Percentiles rank a stretch among this genome's conserved stretches.
These are phyloP conservation scores for Masticophis lateralis DNA, from an alignment of 2,797 vertebrate genomes.

Conservation along the genomic window DNA sequence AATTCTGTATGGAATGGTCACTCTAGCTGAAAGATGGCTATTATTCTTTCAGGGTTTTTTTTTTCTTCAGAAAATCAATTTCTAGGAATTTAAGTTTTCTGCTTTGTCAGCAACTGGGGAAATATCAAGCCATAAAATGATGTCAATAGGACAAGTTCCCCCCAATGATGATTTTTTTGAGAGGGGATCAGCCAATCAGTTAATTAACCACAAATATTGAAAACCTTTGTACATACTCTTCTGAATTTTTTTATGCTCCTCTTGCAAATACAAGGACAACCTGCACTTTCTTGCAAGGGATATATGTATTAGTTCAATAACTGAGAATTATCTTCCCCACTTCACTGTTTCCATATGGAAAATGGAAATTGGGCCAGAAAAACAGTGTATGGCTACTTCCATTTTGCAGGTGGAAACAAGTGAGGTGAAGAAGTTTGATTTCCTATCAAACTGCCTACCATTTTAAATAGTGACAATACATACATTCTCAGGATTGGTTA, in stretches of 20 bases:
- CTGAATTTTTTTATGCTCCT: background rate
- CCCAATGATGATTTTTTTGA: background rate
- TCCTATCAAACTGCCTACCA: background rate
- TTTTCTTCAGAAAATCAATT: background rate
- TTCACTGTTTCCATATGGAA: conserved; percentile 29
- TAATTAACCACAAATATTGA: background rate
- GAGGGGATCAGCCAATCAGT: background rate
- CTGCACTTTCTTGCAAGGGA: background rate
- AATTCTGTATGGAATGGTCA: background rate
- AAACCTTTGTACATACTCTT: background rate
- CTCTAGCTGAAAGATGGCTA: background rate
- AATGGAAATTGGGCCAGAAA: conserved; percentile 26
- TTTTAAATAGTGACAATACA: conserved; percentile 25
- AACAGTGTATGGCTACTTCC: background rate
- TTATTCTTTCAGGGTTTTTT: background rate
- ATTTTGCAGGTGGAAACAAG: conserved; percentile 31
- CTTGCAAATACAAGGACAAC: background rate
- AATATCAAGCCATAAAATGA: background rate
- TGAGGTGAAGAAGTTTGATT: conserved; percentile 33
- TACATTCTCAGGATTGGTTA: conserved; percentile 16
- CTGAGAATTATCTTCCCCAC: conserved; percentile 8
- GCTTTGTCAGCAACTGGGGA: conserved; percentile 7
- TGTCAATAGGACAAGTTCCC: background rate
- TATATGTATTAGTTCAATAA: background rate
- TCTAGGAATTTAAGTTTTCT: conserved; percentile 28